These are phyloP conservation scores for Hirundo rustica DNA, from an alignment of 2,797 vertebrate species.

Conservation along the genomic window DNA sequence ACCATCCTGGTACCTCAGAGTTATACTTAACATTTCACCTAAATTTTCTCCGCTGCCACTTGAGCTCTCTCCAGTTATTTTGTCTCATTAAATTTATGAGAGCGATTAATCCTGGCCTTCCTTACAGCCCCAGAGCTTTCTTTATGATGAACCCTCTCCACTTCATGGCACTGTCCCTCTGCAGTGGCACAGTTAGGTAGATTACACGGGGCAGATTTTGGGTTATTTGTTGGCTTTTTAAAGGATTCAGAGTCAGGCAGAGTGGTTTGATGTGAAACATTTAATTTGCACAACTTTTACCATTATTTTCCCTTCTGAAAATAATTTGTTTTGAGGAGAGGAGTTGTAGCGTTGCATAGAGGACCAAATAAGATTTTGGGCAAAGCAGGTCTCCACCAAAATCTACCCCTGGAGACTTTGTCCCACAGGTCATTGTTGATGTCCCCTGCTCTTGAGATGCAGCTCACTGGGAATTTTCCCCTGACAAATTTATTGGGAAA, in stretches of 20 bases:
- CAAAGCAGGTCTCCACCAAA: not conserved
- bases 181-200: fast-evolving
- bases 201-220: not conserved
- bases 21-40: not conserved
- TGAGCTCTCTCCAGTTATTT: not conserved
- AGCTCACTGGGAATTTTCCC: not conserved
- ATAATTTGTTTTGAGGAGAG: not conserved
- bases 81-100: not conserved
- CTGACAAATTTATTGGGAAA: not conserved
- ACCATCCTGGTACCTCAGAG: not conserved
- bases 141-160: not conserved
- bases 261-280: not conserved
- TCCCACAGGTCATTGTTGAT: fast-evolving
- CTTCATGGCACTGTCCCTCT: not conserved
- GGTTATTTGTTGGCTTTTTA: not conserved
- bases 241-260: not conserved
- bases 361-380: not conserved
- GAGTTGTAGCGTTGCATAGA: not conserved
- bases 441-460: not conserved
- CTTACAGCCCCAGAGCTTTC: not conserved
- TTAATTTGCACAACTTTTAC: not conserved
- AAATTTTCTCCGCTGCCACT: not conserved
- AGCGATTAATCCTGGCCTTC: not conserved
- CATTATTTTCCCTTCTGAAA: not conserved
- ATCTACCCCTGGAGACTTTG: fast-evolving